phyloP scores from a whole-genome alignment of 2,888 invertebrate genomes.

The Disparrhopalites patrizii region DNA sequence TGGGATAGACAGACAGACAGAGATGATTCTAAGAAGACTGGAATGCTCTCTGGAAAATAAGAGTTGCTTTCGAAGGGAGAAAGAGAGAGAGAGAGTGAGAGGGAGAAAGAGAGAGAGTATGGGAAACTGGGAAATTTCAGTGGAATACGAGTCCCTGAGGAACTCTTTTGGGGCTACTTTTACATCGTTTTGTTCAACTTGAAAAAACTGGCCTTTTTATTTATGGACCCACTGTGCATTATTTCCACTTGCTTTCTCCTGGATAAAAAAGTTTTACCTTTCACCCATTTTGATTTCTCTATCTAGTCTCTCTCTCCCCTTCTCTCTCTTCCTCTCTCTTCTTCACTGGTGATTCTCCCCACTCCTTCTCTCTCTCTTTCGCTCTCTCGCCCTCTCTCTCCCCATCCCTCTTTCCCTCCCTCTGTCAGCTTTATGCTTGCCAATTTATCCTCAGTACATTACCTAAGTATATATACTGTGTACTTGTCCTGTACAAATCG shows the following conservation, averaged over 20 bases:
- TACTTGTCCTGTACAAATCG: background rate
- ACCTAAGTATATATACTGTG: slow-evolving; percentile 5
- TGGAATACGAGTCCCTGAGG: slow-evolving; percentile 39
- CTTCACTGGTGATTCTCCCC: too few relatives aligned
- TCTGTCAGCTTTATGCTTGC: slow-evolving; percentile 22
- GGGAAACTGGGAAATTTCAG: slow-evolving; percentile 24
- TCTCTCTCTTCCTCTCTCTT: background rate
- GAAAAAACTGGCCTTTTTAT: slow-evolving; percentile 38
- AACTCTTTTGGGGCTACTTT: slow-evolving; percentile 44
- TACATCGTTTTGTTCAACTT: slow-evolving; percentile 43
- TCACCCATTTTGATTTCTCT: slow-evolving; percentile 39
- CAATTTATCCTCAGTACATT: slow-evolving; percentile 25
- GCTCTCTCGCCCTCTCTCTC: slow-evolving; percentile 3
- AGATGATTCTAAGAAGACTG: slow-evolving; percentile 22
- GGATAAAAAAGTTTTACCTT: slow-evolving; percentile 39
- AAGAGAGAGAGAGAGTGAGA: background rate
- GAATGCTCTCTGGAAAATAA: slow-evolving; percentile 19
- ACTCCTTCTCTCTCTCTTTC: slow-evolving; percentile 5
- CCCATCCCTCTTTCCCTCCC: background rate
- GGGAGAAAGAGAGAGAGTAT: slow-evolving; percentile 5
- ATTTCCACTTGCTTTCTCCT: slow-evolving; percentile 40
- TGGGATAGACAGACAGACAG: slow-evolving; percentile 23
- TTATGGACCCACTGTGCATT: slow-evolving; percentile 46
- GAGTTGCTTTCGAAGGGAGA: too few relatives aligned
- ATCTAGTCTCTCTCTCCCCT: slow-evolving; percentile 7